Conservation (phyloP, 2,888 invertebrate genomes). For the Chymomyza amoena region DNA sequence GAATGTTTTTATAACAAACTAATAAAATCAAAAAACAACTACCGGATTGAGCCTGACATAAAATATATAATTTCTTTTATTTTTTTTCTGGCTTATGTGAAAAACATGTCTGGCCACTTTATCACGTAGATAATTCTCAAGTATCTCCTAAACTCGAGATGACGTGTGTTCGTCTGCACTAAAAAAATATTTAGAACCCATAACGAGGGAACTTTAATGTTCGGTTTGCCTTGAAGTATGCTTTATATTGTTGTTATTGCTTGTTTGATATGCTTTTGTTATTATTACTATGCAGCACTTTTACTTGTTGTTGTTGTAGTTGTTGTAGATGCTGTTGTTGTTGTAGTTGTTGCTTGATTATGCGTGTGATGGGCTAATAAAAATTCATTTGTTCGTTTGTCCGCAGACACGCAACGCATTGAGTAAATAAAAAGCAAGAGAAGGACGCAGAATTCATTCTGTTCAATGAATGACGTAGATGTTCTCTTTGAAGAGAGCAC, state of each 20-base stretch:
- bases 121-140: constrained; percentile 64
- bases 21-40: background rate
- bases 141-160: constrained; percentile 37
- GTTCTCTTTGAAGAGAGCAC: constrained; percentile 6
- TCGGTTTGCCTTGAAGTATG: constrained; percentile 45
- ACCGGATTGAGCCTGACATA: background rate
- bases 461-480: constrained; percentile 24
- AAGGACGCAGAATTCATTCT: too few species aligned
- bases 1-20: background rate
- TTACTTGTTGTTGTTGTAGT: constrained; percentile 34
- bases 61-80: too few species aligned
- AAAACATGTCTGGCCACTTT: constrained; percentile 58
- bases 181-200: constrained; percentile 1
- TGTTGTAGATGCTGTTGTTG: constrained; percentile 55
- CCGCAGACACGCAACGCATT: constrained; percentile 42
- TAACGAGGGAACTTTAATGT: background rate
- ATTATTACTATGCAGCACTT: constrained; percentile 48
- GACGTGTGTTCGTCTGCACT: background rate
- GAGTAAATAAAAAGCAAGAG: constrained; percentile 32
- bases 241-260: constrained; percentile 41
- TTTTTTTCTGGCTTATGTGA: background rate
- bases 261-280: constrained; percentile 46
- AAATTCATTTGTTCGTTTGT: constrained; percentile 62
- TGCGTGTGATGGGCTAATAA: constrained; percentile 64
- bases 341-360: constrained; percentile 45